These are phyloP conservation scores for Sebastes elongatus DNA, from an alignment of 2,797 vertebrate species.

Conservation along the genomic window DNA sequence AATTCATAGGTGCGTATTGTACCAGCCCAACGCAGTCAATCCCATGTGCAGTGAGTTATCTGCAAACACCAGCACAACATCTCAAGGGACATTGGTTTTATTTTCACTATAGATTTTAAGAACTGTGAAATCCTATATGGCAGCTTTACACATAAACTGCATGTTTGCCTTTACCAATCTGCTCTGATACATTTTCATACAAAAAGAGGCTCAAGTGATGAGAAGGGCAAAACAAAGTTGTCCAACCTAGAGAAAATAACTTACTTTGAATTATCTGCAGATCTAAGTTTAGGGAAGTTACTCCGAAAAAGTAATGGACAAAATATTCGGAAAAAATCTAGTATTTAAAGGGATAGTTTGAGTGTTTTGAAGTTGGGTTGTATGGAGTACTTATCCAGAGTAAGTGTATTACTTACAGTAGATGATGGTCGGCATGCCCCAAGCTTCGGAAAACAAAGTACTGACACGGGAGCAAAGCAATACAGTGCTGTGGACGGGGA, in stretches of 20 bases:
- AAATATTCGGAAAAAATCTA: not conserved
- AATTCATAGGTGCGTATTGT: not conserved
- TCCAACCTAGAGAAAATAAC: not conserved
- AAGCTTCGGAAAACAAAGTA: accelerated
- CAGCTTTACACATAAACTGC: not conserved
- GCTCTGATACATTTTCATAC: not conserved
- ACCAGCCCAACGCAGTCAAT: not conserved
- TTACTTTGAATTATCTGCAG: not conserved
- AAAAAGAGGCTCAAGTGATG: not conserved
- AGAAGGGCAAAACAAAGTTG: not conserved
- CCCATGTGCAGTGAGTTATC: slow-evolving; percentile 11
- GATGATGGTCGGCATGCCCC: too few relatives aligned
- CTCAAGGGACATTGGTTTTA: slow-evolving; percentile 17
- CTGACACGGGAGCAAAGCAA: too few relatives aligned
- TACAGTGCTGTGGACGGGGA: too few relatives aligned
- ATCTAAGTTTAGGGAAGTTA: not conserved
- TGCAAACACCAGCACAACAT: slow-evolving; percentile 11
- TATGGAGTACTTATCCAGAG: too few relatives aligned
- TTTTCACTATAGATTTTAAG: not conserved
- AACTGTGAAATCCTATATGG: not conserved
- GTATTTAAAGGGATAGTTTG: not conserved
- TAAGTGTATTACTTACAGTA: too few relatives aligned
- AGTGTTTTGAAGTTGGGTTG: too few relatives aligned
- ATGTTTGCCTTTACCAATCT: not conserved
- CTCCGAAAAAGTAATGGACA: not conserved